Base-by-base conservation (phyloP, 2,888 invertebrate genomes). In the Diarsia brunnea region DNA sequence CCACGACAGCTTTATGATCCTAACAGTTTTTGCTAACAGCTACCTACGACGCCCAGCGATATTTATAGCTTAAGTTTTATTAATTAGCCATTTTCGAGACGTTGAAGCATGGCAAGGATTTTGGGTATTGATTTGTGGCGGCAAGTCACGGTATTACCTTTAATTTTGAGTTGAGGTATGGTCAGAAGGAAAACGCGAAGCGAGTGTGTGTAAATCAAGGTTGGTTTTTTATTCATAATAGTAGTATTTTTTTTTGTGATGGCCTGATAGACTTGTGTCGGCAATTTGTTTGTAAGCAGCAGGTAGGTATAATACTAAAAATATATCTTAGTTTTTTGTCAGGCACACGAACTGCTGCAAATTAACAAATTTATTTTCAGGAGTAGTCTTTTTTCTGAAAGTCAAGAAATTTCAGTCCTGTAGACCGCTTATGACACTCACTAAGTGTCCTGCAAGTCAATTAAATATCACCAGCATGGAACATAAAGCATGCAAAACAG, bases 11-110 rank as follows among this genome's bases (percentile, higher is more conserved):
- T 96, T 96, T 96, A 96, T 96, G 96, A 96, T 95, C 94, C 95
- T 94, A 95, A 94, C 96, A 96, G 96, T 96, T 96, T 96, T 96
- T 96, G 96, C 96, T 95, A 96, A 96, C 95, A 94, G 95, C 95
- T 93, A 91, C 93, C 94, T 92, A 92, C 90, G 88, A 89, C 90
- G 87, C 88, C 90, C 88, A 87, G 79, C 89, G 88, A 93, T 94
- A 95, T 95, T 95, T 96, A 96, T 95, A 89, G 93, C 93, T 91
- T 91, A 95, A 95, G 94, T 96, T 96, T 95, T 95, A 95, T 95
- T 96, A 96, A 96, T 96, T 96, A 96, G 95, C 93, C 92, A 92
- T 93, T 94, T 93, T 91, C 91, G 93, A 93, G 94, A 93, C 90
- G 90, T 88, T 89, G 88, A 90, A 84, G 87, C 82, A 89, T 90